Evolutionary conservation across 2,113 vertebrate species (phyloP).

Genomic region (Ochotona princeps): DNA sequence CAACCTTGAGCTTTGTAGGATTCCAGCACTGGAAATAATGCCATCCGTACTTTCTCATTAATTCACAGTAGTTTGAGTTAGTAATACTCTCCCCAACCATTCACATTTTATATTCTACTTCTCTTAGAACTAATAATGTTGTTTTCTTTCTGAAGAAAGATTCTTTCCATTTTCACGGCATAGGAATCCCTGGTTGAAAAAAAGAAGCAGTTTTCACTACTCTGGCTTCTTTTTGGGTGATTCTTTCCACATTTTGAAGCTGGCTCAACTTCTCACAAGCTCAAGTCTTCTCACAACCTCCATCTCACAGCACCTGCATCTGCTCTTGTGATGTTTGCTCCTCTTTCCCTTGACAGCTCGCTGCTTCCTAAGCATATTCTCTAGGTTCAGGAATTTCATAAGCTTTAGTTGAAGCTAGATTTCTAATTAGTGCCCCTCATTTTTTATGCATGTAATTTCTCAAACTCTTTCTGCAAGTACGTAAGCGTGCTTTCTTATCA

Average conservation of each 20-base stretch:
- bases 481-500: not conserved
- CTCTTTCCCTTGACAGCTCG: not conserved
- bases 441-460: not conserved
- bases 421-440: not conserved
- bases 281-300: not conserved
- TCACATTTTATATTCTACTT: not conserved
- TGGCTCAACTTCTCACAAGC: too few relatives aligned
- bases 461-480: not conserved
- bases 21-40: not conserved
- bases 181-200: not conserved
- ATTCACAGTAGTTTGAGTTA: not conserved
- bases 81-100: not conserved
- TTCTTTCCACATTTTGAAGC: constrained; percentile 21
- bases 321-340: not conserved
- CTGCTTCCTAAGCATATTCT: not conserved
- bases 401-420: not conserved
- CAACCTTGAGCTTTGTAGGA: not conserved
- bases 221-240: constrained; percentile 1
- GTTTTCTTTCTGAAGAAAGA: not conserved
- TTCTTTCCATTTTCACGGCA: not conserved
- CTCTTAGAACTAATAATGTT: not conserved
- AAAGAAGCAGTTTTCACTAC: not conserved
- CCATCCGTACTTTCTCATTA: not conserved
- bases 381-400: not conserved
- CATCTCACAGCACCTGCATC: not conserved